These are phyloP conservation scores for Ceyx cyanopectus DNA, from an alignment of 2,113 vertebrate species.

Conservation along the genomic window DNA sequence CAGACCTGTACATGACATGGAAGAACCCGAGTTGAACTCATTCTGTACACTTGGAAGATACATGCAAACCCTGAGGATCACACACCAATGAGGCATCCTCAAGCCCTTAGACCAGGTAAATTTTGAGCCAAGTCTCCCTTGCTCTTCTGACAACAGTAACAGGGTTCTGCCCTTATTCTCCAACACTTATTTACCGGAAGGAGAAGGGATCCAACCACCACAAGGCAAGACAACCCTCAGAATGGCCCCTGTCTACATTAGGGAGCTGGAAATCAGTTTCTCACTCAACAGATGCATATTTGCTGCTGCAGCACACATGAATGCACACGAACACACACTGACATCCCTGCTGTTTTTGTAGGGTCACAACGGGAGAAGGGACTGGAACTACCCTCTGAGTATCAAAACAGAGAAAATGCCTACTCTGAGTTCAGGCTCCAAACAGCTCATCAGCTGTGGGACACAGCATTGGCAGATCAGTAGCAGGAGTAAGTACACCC, in stretches of 20 bases:
- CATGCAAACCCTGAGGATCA: neutral
- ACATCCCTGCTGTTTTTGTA: neutral
- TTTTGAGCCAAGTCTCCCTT: neutral
- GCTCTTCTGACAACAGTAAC: neutral
- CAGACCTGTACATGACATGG: rapidly evolving
- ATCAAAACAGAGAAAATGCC: neutral
- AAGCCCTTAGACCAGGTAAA: neutral
- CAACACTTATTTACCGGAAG: rapidly evolving
- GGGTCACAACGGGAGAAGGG: neutral
- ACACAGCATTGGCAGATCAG: neutral
- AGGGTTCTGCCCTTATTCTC: neutral
- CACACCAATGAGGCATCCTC: neutral
- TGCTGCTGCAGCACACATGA: neutral
- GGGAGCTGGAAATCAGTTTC: neutral
- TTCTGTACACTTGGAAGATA: neutral
- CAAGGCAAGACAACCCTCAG: neutral
- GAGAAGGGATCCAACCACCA: neutral
- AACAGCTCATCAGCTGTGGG: neutral
- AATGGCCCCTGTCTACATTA: neutral
- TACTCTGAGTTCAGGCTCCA: neutral
- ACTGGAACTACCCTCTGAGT: neutral
- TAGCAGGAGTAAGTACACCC: neutral
- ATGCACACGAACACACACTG: neutral
- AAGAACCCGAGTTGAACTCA: neutral
- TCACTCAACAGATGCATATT: neutral